phyloP scores from a whole-genome alignment of 2,113 vertebrate genomes.

The Nipponia nippon region DNA sequence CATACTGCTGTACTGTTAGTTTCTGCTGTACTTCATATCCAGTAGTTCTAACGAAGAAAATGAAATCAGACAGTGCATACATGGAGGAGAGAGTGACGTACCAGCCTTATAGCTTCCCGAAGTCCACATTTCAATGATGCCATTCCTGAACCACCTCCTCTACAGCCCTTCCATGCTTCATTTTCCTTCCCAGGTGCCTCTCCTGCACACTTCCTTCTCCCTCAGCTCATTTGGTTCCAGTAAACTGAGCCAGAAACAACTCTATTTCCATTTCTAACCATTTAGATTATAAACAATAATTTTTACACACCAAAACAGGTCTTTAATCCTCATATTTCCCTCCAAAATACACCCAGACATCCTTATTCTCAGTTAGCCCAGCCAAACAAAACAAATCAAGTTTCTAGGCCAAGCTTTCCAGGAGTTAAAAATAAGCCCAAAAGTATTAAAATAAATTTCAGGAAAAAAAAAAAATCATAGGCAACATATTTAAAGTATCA shows the following conservation, averaged over 20 bases:
- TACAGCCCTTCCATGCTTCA: neutral
- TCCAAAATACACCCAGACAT: slow-evolving; percentile 27
- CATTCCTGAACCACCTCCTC: neutral
- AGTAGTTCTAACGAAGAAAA: neutral
- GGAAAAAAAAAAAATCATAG: neutral
- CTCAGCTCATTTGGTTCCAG: neutral
- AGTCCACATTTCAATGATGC: neutral
- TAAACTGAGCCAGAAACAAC: slow-evolving; percentile 1
- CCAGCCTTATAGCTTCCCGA: neutral
- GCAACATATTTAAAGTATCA: neutral
- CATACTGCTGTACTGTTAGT: too few relatives aligned
- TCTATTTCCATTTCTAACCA: slow-evolving; percentile 12
- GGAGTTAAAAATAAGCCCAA: neutral
- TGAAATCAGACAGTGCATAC: fast-evolving
- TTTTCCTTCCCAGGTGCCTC: neutral
- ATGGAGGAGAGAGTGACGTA: neutral
- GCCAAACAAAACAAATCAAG: slow-evolving; percentile 41
- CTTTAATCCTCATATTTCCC: neutral
- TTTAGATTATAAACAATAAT: slow-evolving; percentile 15
- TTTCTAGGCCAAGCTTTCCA: neutral
- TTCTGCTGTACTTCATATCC: neutral
- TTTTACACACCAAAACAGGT: neutral
- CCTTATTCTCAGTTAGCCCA: neutral
- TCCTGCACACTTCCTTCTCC: neutral
- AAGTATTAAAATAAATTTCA: neutral